These are phyloP conservation scores for Platerodrilus igneus DNA, from an alignment of 2,888 invertebrate genomes.

Conservation along the genomic window DNA sequence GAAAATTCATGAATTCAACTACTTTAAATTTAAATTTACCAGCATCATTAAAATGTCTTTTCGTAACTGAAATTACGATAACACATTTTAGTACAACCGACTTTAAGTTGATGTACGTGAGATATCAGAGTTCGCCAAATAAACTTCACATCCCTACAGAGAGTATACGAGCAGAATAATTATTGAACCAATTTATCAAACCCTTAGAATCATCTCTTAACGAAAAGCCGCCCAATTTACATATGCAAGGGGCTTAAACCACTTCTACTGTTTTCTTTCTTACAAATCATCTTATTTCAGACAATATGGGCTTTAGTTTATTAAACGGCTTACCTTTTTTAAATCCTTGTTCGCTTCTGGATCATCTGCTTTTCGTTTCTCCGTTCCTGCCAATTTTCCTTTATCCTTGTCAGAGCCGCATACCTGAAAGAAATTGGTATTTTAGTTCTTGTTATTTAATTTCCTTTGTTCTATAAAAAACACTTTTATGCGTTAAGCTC, in stretches of 20 bases:
- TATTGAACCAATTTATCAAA: too few species aligned
- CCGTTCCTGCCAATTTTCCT: constrained; percentile 61
- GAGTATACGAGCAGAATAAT: too few species aligned
- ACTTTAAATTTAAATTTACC: constrained; percentile 16
- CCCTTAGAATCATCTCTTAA: too few species aligned
- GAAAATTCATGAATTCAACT: constrained; percentile 13
- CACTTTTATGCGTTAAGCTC: neutral
- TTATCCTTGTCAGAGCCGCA: constrained; percentile 58
- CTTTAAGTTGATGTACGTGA: too few species aligned
- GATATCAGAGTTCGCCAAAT: too few species aligned
- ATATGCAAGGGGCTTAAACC: too few species aligned
- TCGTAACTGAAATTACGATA: too few species aligned
- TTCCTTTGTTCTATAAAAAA: too few species aligned
- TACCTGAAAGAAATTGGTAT: constrained; percentile 48
- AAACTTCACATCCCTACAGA: too few species aligned
- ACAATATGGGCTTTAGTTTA: constrained; percentile 6
- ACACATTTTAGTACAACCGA: too few species aligned
- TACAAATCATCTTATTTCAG: neutral
- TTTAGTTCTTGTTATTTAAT: neutral
- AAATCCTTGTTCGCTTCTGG: constrained; percentile 77
- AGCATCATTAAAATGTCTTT: constrained; percentile 16
- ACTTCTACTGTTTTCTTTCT: too few species aligned
- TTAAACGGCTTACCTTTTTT: constrained; percentile 64
- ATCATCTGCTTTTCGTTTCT: constrained; percentile 80
- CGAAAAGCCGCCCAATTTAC: too few species aligned